These are phyloP conservation scores for Lingula anatina DNA, from an alignment of 2,888 invertebrate genomes.

Conservation along the genomic window DNA sequence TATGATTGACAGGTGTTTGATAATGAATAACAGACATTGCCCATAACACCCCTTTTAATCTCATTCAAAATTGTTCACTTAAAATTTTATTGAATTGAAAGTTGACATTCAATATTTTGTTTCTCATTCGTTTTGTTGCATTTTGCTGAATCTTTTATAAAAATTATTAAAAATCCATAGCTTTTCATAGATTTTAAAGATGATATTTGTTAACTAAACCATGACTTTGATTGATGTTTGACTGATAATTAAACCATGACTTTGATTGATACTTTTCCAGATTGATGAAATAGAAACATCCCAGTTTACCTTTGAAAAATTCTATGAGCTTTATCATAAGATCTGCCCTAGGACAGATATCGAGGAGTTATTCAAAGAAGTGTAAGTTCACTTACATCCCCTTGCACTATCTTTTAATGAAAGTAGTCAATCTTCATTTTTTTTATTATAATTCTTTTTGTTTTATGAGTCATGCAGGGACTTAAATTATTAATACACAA, in stretches of 20 bases:
- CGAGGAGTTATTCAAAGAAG: constrained; percentile 90
- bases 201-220: not conserved
- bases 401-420: not conserved
- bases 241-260: constrained; percentile 96
- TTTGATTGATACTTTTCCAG: constrained; percentile 84
- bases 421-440: not conserved
- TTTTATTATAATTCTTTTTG: too few relatives aligned
- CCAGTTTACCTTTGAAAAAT: constrained; percentile 97
- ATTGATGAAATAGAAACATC: constrained; percentile 91
- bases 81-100: too few relatives aligned
- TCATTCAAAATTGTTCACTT: too few relatives aligned
- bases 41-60: too few relatives aligned
- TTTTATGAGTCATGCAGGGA: too few relatives aligned
- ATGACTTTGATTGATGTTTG: constrained; percentile 78
- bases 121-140: not conserved
- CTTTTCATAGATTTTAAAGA: not conserved
- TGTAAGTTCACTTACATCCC: constrained; percentile 64
- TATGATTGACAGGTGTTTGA: too few relatives aligned
- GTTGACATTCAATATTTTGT: too few relatives aligned
- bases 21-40: too few relatives aligned
- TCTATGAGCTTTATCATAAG: constrained; percentile 96
- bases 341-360: constrained; percentile 98
- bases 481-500: too few relatives aligned
- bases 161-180: not conserved
- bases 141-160: not conserved